Evolutionary conservation across 2,113 vertebrate genomes (phyloP).

Genomic region (Phaethon lepturus): DNA sequence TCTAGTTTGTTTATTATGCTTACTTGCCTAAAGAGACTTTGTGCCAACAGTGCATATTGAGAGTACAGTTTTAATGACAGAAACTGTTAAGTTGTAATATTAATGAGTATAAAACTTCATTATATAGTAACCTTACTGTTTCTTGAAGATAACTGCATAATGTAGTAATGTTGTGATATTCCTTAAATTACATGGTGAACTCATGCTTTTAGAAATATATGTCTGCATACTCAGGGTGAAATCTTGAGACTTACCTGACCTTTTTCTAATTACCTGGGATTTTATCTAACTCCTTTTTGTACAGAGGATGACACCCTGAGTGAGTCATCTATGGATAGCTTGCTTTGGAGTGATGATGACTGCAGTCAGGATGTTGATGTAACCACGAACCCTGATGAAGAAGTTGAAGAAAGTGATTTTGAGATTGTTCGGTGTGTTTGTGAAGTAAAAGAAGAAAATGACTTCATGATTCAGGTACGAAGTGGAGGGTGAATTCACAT

Average conservation of each 20-base stretch:
- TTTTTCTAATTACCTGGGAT: background rate
- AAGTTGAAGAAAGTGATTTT: conserved; percentile 80
- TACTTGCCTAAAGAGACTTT: background rate
- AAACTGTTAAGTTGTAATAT: background rate
- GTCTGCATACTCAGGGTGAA: background rate
- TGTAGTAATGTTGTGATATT: background rate
- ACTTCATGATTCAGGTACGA: conserved; percentile 99
- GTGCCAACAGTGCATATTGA: background rate
- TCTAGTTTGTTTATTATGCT: background rate
- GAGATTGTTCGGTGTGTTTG: conserved; percentile 95
- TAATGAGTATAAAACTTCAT: background rate
- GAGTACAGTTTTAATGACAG: background rate
- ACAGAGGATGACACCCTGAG: conserved; percentile 90
- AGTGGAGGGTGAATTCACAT: background rate
- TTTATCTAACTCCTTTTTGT: conserved; percentile 10
- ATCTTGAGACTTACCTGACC: background rate
- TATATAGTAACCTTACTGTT: background rate
- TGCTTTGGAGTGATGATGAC: conserved; percentile 93
- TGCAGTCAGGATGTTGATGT: conserved; percentile 86
- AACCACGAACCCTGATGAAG: conserved; percentile 83
- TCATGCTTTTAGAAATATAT: background rate
- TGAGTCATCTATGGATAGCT: conserved; percentile 91
- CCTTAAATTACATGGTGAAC: background rate
- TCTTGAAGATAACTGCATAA: background rate
- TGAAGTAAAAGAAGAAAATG: conserved; percentile 95